phyloP scores from a whole-genome alignment of 23 tunicate species.

The Clavelina lepadiformis region DNA sequence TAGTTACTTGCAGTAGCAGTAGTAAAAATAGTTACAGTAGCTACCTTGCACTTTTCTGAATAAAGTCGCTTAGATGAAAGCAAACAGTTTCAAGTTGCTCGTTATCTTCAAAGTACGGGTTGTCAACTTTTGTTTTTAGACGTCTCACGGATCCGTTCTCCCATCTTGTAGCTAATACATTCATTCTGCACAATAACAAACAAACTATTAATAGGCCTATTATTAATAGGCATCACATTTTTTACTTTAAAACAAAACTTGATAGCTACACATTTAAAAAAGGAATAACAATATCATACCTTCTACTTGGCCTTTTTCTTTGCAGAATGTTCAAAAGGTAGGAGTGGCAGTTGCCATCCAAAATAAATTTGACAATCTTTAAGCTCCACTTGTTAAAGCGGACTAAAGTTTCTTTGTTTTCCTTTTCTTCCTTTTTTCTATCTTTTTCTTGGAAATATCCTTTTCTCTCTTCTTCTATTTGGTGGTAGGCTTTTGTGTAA shows the following conservation, averaged over 20 bases:
- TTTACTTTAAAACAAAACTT: too few relatives aligned
- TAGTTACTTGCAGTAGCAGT: not conserved
- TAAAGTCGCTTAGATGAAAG: too few relatives aligned
- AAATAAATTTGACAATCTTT: not conserved
- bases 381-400: not conserved
- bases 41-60: too few relatives aligned
- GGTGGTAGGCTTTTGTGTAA: too few relatives aligned
- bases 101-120: not conserved
- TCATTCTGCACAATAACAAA: too few relatives aligned
- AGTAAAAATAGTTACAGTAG: too few relatives aligned
- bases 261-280: not conserved
- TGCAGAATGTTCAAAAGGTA: not conserved
- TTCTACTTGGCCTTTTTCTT: not conserved
- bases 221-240: too few relatives aligned
- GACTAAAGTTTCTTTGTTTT: not conserved
- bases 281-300: not conserved
- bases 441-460: too few relatives aligned
- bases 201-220: too few relatives aligned
- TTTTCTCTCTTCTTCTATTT: too few relatives aligned
- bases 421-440: too few relatives aligned
- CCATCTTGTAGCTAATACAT: not conserved
- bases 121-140: not conserved
- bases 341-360: not conserved
- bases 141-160: not conserved
- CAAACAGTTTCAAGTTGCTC: not conserved